Conservation (phyloP, 2,113 vertebrate species). For the Sorex fumeus region DNA sequence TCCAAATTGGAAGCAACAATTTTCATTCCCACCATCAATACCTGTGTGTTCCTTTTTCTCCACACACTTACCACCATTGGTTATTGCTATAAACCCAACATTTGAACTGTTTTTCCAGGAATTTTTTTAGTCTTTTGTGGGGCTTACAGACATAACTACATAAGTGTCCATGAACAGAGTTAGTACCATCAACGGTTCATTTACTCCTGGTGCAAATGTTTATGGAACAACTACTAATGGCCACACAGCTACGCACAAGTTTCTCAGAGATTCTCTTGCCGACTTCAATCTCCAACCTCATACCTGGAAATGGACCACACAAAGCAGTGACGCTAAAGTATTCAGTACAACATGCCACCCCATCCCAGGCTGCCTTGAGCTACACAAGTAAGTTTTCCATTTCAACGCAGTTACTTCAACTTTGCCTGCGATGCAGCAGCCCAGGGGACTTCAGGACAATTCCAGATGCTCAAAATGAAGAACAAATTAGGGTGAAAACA, state of each 20-base stretch:
- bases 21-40: too few relatives aligned
- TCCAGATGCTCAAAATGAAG: neutral
- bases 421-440: neutral
- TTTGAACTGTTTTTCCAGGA: neutral
- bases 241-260: fast-evolving
- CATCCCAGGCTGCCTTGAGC: neutral
- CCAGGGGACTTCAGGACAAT: neutral
- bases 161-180: too few relatives aligned
- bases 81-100: neutral
- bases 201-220: too few relatives aligned
- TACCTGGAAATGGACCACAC: neutral
- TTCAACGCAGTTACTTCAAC: neutral
- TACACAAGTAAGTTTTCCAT: fast-evolving
- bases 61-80: too few relatives aligned
- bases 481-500: too few relatives aligned
- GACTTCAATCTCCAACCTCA: neutral
- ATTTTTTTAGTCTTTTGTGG: neutral
- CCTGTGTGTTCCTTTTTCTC: too few relatives aligned
- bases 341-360: neutral
- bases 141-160: neutral
- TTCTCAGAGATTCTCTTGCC: neutral
- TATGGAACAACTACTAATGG: too few relatives aligned
- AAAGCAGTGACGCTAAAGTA: neutral
- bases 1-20: too few relatives aligned
- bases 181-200: neutral